Evolutionary conservation across 2,797 vertebrate species (phyloP).

Genomic region (Hypotaenidia philippensis): DNA sequence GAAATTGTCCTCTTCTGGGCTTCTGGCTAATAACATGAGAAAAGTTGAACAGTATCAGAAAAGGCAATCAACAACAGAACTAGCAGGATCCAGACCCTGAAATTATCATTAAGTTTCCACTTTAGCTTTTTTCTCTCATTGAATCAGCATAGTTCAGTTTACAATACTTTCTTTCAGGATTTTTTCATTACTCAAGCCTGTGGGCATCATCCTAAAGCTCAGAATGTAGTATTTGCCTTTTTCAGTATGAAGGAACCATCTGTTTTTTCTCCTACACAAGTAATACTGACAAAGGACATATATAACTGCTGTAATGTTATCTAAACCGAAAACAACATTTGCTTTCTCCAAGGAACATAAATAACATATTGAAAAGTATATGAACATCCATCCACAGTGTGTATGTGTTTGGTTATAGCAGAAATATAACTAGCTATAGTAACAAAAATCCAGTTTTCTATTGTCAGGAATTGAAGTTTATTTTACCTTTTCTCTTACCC

Average conservation of each 20-base stretch:
- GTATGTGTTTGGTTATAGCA: not conserved
- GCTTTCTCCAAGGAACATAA: slow-evolving; percentile 54
- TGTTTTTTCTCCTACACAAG: slow-evolving; percentile 71
- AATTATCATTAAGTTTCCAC: not conserved
- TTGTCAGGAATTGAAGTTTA: not conserved
- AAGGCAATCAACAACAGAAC: not conserved
- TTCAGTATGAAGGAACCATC: slow-evolving; percentile 54
- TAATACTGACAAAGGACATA: slow-evolving; percentile 64
- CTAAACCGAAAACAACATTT: slow-evolving; percentile 66
- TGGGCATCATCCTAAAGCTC: slow-evolving; percentile 4
- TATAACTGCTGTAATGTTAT: slow-evolving; percentile 44
- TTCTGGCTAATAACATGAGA: not conserved
- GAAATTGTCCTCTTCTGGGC: not conserved
- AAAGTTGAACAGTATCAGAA: not conserved
- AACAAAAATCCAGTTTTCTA: not conserved
- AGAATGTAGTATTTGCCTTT: slow-evolving; percentile 60
- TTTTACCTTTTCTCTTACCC: not conserved
- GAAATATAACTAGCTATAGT: not conserved
- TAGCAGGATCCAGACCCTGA: not conserved
- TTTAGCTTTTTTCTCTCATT: not conserved
- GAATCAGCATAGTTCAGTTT: not conserved
- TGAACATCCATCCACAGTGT: slow-evolving; percentile 50
- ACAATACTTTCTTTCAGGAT: not conserved
- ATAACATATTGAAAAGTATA: slow-evolving; percentile 71
- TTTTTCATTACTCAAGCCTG: not conserved